Base-by-base conservation (phyloP, 2,113 vertebrate genomes). In the Cavia porcellus region DNA sequence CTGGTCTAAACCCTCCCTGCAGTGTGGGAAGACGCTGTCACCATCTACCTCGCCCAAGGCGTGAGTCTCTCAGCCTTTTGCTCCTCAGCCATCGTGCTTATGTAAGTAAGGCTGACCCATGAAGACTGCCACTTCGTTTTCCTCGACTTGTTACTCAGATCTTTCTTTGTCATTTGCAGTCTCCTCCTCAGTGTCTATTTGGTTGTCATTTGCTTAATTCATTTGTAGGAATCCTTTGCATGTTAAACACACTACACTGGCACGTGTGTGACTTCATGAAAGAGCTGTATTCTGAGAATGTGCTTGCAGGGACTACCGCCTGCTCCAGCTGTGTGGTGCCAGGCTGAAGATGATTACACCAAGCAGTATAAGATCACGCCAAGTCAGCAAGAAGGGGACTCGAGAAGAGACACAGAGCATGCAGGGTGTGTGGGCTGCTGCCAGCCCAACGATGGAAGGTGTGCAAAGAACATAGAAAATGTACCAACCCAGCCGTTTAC, bases 11-110 rank as follows among this genome's bases (percentile, higher is more conserved):
- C 45, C 11, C 35, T 24, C 25, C 30, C 11, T 7, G 0, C 0
- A 5, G 30, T 0, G 7, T 30, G 5, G 28, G 55, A 55, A 5
- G 24, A 3, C 5, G 47, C 42, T 17, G 19, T 28, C 12, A 1
- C 24, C 20, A 38, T 20, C 9, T 0, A 10, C 19, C 30, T 24
- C 19, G 20, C 25, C 35, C 35, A 79, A 55, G 50, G 32, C 35
- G 15, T 24, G 2, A 14, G 2, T 15, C 35, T 55, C 0, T 66
- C 9, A 0, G n/a, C 3, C 32, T 52, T 42, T 47, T 55, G 45
- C 30, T 1, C 32, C 55, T 66, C 25, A 24, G 38, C 70, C 64
- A 59, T 5, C 42, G 38, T 57, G 24, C 45, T 50, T 50, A 32
- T 6, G 1, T 8, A 30, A 35, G 1, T 6, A 30, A 35, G 55